phyloP scores from a whole-genome alignment of 2,113 vertebrate species.

The Trochalopteron elliotii region DNA sequence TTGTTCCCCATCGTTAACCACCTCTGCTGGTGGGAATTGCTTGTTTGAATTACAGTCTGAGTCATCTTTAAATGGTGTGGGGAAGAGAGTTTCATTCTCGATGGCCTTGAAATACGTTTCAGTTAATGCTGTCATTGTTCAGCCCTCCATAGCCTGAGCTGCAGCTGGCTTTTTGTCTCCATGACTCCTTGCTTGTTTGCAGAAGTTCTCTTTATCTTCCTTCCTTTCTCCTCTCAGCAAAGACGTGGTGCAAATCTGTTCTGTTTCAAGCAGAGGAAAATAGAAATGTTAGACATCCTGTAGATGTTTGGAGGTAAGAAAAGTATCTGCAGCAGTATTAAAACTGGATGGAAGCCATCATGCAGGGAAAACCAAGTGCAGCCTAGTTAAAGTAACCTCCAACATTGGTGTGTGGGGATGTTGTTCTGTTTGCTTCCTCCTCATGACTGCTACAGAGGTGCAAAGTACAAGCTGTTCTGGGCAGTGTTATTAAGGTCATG shows the following conservation, averaged over 20 bases:
- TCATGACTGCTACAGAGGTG: not conserved
- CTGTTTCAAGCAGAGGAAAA: not conserved
- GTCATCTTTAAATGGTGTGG: not conserved
- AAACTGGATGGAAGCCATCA: fast-evolving
- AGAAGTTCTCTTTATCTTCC: not conserved
- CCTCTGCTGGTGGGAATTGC: not conserved
- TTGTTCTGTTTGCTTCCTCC: not conserved
- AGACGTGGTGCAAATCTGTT: not conserved
- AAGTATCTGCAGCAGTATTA: not conserved
- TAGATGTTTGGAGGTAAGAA: not conserved
- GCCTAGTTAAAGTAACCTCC: not conserved
- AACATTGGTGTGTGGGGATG: fast-evolving
- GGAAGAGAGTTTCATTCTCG: not conserved
- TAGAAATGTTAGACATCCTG: not conserved
- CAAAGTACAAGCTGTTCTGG: not conserved
- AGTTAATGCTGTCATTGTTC: not conserved
- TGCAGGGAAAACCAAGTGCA: not conserved
- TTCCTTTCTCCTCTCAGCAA: not conserved
- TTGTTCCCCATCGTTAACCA: not conserved
- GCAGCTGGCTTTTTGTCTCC: not conserved
- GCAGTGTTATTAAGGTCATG: not conserved
- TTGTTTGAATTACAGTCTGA: not conserved
- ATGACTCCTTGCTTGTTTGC: not conserved
- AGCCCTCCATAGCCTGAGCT: not conserved
- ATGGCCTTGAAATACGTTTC: not conserved